Evolutionary conservation across 2,113 vertebrate genomes (phyloP), one percentile per base, ranked within the genome.

Genomic region (Cairina moschata): DNA sequence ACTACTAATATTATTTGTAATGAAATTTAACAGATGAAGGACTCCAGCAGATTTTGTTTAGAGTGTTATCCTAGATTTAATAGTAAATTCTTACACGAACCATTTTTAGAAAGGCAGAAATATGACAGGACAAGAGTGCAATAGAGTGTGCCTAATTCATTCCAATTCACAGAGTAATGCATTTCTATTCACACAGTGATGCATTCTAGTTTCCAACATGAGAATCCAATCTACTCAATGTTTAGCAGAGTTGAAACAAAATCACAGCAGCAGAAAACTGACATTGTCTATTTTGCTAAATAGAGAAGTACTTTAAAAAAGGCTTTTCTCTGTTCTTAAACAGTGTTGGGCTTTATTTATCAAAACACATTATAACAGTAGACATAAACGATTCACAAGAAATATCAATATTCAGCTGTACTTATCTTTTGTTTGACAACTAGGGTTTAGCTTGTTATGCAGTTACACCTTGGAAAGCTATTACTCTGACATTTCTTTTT

Each of bases 171-270:
- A 96, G 91, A 96, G 88, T 97, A 97, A 97, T 94, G 93, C 97
- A 94, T 96, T 97, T 97, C 97, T 97, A 91, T 96, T 97, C 97
- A 94, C 97, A 97, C 76, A 81, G 96, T 29, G 78, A 93, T 95
- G 97, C 88, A 83, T 95, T 96, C 88, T 68, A 63, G 89, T 95
- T 96, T 97, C 92, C 97, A 97, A 66, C 93, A 97, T 15, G 58
- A 97, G 96, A 97, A 97, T 97, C 96, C 96, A 98, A 98, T 97
- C 97, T 97, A 85, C 85, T 28, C 97, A 93, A 97, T 96, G 95
- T 80, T 97, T 97, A 98, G 90, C 71, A 89, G 88, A 97, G 80
- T 95, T 98, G 96, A 98, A 98, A 98, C 23, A 52, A 97, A 97
- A 93, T 90, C 96, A 98, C 78, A 97, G 94, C 91, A 97, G 94